Conservation (phyloP, 2,113 vertebrate genomes). For the Coracopsis vasa region DNA sequence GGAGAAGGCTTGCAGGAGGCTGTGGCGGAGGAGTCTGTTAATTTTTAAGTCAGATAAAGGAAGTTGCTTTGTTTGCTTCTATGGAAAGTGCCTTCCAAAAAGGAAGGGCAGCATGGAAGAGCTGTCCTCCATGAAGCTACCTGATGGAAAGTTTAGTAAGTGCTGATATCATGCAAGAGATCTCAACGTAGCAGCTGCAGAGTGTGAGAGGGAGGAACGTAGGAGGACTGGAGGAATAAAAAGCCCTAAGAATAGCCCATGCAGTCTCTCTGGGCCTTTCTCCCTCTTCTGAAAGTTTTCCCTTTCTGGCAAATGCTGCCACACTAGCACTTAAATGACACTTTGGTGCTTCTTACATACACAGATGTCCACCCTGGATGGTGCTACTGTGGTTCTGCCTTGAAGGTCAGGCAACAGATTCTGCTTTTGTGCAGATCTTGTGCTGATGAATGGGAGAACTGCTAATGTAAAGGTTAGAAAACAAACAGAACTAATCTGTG, state of each 20-base stretch:
- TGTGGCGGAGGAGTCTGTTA: not conserved
- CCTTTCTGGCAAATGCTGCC: not conserved
- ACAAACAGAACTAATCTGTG: constrained; percentile 21
- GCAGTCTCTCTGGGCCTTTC: not conserved
- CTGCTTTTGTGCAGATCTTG: not conserved
- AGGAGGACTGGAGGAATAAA: not conserved
- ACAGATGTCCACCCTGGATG: not conserved
- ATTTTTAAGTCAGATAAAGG: not conserved
- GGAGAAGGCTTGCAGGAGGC: not conserved
- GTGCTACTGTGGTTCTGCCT: not conserved
- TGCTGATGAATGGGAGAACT: not conserved
- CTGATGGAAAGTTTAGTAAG: not conserved
- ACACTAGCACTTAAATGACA: not conserved
- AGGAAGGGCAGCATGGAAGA: not conserved
- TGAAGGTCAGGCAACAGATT: not conserved
- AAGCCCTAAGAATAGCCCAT: not conserved
- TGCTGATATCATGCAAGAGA: not conserved
- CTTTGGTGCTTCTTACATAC: not conserved
- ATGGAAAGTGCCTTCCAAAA: not conserved
- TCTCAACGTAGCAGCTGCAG: not conserved
- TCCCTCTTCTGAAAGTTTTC: not conserved
- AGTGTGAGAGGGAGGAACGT: not conserved
- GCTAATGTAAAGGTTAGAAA: constrained; percentile 15
- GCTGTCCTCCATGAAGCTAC: not conserved
- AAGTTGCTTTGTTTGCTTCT: not conserved